phyloP scores from a whole-genome alignment of 2,113 vertebrate genomes.

The Tyrannus savana region DNA sequence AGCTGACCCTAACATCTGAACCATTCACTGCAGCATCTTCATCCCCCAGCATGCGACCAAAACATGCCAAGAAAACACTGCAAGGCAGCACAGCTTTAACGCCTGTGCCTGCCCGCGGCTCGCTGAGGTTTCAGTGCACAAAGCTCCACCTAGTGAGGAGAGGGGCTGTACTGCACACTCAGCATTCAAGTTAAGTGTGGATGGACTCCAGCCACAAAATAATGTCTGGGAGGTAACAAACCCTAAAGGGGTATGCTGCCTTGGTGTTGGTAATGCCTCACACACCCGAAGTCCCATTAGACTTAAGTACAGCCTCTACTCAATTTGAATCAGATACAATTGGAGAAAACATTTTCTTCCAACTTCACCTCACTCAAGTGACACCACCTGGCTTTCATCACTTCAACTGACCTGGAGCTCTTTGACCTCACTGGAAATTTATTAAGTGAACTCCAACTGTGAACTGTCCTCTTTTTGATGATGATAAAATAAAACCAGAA shows the following conservation, averaged over 20 bases:
- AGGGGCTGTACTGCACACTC: background rate
- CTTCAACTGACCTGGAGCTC: background rate
- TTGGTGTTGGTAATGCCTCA: background rate
- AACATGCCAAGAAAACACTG: background rate
- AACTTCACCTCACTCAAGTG: background rate
- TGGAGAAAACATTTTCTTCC: background rate
- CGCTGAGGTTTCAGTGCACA: background rate
- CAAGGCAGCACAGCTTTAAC: background rate
- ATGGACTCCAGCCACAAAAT: background rate
- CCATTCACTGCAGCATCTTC: background rate
- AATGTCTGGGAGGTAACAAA: background rate
- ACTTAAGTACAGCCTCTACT: background rate
- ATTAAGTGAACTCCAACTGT: background rate
- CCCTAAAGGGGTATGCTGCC: fast-evolving
- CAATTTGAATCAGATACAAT: background rate
- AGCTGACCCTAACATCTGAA: background rate
- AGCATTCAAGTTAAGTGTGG: background rate
- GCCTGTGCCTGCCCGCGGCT: fast-evolving
- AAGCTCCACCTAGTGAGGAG: slow-evolving; percentile 20
- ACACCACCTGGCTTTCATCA: background rate
- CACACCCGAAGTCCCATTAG: fast-evolving
- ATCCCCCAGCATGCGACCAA: background rate
- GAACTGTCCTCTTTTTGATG: background rate
- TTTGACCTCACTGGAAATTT: background rate
- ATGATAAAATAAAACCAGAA: background rate